Conservation (phyloP, 2,113 vertebrate genomes). For the Mus spicilegus region DNA sequence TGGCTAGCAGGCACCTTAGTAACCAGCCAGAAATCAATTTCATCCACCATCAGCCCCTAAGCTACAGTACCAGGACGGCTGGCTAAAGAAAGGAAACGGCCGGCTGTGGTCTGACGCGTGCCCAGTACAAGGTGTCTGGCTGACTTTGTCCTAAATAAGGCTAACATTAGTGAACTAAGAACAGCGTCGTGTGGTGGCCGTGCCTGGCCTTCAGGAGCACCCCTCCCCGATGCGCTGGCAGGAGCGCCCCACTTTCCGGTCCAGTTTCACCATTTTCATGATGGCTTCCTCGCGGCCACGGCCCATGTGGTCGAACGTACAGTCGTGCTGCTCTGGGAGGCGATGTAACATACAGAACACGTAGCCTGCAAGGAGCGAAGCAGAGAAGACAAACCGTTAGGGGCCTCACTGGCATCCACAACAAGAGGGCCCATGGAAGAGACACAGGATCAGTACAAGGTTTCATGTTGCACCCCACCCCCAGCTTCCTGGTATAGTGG, state of each 20-base stretch:
- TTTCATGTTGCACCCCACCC: neutral
- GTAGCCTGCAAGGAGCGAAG: conserved; percentile 88
- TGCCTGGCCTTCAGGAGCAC: conserved; percentile 94
- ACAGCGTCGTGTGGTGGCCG: conserved; percentile 88
- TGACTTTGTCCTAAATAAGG: conserved; percentile 94
- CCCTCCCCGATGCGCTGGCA: conserved; percentile 99
- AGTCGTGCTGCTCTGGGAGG: conserved; percentile 98
- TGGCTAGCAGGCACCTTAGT: conserved; percentile 91
- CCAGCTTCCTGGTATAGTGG: neutral
- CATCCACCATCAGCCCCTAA: conserved; percentile 91
- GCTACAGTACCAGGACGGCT: conserved; percentile 91
- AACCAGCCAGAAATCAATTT: conserved; percentile 91
- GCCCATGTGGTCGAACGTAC: conserved; percentile 98
- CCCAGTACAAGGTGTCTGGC: conserved; percentile 92
- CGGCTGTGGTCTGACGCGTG: conserved; percentile 92
- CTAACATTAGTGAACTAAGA: conserved; percentile 94
- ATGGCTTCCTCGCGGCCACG: conserved; percentile 98
- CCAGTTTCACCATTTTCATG: conserved; percentile 99
- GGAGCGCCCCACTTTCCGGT: conserved; percentile 99
- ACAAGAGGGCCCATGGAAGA: neutral
- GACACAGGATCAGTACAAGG: too few species aligned
- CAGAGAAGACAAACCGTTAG: conserved; percentile 47
- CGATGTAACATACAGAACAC: conserved; percentile 99
- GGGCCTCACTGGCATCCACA: neutral
- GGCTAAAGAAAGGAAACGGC: conserved; percentile 91